phyloP scores from a whole-genome alignment of 2,888 invertebrate genomes.

The Lacanobia wlatinum region DNA sequence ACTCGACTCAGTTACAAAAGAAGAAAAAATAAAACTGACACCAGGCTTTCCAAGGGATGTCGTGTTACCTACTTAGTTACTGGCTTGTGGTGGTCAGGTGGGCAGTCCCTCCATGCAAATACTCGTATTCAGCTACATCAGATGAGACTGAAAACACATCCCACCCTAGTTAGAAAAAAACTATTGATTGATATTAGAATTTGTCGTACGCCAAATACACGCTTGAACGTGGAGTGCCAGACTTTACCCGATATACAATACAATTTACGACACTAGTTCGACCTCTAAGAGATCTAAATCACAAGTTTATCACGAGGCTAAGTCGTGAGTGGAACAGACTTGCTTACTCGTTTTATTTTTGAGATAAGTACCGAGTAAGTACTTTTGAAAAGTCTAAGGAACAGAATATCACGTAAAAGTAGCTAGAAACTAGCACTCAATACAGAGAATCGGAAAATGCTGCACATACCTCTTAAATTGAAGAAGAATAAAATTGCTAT shows the following conservation, averaged over 20 bases:
- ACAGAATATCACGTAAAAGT: conserved; percentile 5
- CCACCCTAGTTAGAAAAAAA: too few species aligned
- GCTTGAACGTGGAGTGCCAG: background rate
- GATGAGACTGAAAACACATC: too few species aligned
- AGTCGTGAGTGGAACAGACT: background rate
- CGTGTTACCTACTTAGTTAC: too few species aligned
- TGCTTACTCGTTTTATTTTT: conserved; percentile 1
- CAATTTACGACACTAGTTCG: background rate
- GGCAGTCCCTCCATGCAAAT: too few species aligned
- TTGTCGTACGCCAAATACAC: background rate
- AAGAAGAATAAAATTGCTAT: background rate
- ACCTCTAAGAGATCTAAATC: conserved; percentile 1
- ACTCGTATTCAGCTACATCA: too few species aligned
- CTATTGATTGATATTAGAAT: too few species aligned
- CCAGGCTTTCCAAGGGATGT: too few species aligned
- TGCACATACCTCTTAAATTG: background rate
- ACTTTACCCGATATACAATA: background rate
- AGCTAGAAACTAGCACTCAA: conserved; percentile 12
- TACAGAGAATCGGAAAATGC: background rate
- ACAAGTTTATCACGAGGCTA: background rate
- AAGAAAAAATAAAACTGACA: too few species aligned
- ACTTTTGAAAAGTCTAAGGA: background rate
- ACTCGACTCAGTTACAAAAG: too few species aligned
- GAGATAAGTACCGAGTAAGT: conserved; percentile 1
- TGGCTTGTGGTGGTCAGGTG: too few species aligned